Evolutionary conservation across 2,797 vertebrate genomes (phyloP).

Genomic region (Labroides dimidiatus): DNA sequence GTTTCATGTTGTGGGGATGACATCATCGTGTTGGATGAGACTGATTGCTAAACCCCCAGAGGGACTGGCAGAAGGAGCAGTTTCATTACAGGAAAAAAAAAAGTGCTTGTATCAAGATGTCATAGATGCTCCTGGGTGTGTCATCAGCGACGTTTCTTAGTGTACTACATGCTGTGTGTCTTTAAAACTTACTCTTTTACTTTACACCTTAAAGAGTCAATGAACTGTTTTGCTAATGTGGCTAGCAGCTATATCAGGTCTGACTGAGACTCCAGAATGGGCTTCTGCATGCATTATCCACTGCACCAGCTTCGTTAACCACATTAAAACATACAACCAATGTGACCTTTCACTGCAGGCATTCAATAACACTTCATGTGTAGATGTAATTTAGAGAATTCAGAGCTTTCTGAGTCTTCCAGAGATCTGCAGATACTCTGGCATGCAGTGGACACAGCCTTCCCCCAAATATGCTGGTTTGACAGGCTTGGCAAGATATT

Average conservation of each 20-base stretch:
- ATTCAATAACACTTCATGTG: conserved; percentile 13
- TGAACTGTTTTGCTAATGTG: no score
- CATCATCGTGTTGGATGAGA: neutral
- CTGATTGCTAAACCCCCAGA: neutral
- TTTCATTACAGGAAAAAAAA: neutral
- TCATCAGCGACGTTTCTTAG: no score
- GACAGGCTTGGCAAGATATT: conserved; percentile 23
- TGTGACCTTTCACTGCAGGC: conserved; percentile 3
- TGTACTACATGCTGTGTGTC: no score
- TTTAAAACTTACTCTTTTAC: no score
- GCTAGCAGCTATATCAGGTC: no score
- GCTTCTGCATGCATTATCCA: no score
- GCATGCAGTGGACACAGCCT: conserved; percentile 4
- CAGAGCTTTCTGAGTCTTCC: conserved; percentile 3
- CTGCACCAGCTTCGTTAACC: neutral
- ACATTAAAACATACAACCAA: neutral
- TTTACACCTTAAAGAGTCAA: no score
- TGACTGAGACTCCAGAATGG: no score
- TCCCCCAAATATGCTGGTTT: conserved; percentile 13
- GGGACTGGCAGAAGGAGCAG: neutral
- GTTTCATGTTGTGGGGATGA: neutral
- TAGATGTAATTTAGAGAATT: conserved; percentile 5
- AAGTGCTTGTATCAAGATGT: neutral
- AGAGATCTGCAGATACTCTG: conserved; percentile 19
- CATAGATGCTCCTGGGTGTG: neutral